Evolutionary conservation across 2,888 invertebrate genomes (phyloP), one percentile per base, ranked within the genome.

Genomic region (Apodemia hepburni): DNA sequence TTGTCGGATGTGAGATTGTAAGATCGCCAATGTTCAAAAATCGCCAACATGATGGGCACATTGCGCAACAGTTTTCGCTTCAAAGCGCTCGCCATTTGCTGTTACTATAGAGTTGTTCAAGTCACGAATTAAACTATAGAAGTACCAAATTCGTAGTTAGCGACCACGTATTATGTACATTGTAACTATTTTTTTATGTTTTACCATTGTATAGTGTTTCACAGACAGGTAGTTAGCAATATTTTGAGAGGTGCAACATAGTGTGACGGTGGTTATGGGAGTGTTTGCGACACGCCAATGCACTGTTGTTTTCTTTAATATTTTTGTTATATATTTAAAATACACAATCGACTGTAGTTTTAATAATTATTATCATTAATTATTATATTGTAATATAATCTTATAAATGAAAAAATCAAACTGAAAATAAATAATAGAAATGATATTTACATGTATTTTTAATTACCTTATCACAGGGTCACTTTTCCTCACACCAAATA

Each of bases 351-450:
- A 89, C 89, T 89, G 85, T 91, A 91, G 90, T 88, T 87, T 87
- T 89, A 85, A 84, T 88, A 87, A 89, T 88, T 89, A 91, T 91
- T 91, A 90, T 88, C 87, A 88, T 89, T 88, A 89, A 90, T 87
- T 87, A 84, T 82, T 84, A 87, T 91, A 91, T 90, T 91, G 91
- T 91, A 91, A 89, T 89, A 91, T 91, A 91, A 91, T 91, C 91
- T 88, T 90, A 91, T 90, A 91, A 89, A 90, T 88, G 87, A 91
- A 89, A 86, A 88, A 91, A 89, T 89, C 87, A 89, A 91, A 88
- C 87, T 82, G 87, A 87, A 86, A 91, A 86, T 88, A 87, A 87
- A 86, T 85, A 87, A 90, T 89, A 88, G 88, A 89, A 87, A 84
- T 77, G 79, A 87, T 84, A 78, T 74, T 68, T 76, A 71, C 74